Percentiles rank a stretch among this genome's conserved stretches.
Evolutionary conservation across 2,888 invertebrate species (phyloP).

Genomic region (Cephus runcator): DNA sequence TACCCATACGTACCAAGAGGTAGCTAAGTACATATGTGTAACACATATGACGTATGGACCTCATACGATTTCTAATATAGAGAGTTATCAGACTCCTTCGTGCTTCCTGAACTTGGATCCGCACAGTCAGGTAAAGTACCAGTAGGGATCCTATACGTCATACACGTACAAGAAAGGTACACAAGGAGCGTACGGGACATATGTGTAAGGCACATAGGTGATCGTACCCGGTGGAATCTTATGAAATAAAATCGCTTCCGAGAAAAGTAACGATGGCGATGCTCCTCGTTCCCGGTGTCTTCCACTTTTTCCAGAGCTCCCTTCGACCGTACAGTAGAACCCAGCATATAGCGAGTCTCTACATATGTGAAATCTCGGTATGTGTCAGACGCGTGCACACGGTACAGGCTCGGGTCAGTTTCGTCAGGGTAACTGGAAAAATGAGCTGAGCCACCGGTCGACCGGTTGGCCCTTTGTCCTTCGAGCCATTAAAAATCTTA

Average conservation of each 20-base stretch:
- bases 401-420: not conserved
- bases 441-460: not conserved
- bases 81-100: not conserved
- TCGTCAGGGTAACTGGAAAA: not conserved
- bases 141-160: not conserved
- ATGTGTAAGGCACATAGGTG: not conserved
- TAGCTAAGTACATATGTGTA: not conserved
- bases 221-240: not conserved
- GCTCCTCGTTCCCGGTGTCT: not conserved
- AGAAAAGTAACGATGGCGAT: not conserved
- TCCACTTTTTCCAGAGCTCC: slow-evolving; percentile 4
- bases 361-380: not conserved
- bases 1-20: not conserved
- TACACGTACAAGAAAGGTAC: not conserved
- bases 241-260: slow-evolving; percentile 8
- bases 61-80: not conserved
- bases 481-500: slow-evolving; percentile 1
- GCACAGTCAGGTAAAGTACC: not conserved
- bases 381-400: not conserved
- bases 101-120: not conserved
- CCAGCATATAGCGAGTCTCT: not conserved
- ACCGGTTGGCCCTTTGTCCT: not conserved
- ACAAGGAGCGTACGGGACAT: not conserved
- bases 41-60: not conserved
- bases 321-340: not conserved